Percentiles rank a stretch among this genome's conserved stretches.
These are phyloP conservation scores for Maniola jurtina DNA, from an alignment of 1,140 invertebrate species.

Conservation along the genomic window DNA sequence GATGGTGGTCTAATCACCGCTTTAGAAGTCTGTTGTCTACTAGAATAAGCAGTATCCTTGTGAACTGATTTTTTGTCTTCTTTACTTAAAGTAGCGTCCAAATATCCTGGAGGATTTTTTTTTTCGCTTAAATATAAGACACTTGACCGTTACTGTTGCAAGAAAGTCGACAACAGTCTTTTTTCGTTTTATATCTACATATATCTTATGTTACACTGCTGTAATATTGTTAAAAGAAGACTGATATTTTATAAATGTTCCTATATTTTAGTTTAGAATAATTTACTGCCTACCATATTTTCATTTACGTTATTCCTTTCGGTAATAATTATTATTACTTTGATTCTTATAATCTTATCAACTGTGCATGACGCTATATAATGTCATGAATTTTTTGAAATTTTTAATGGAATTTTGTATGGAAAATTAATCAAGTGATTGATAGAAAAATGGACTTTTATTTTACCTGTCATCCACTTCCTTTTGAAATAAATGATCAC, in stretches of 20 bases:
- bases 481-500: background rate
- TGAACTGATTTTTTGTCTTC: constrained; percentile 34
- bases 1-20: constrained; percentile 71
- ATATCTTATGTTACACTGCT: constrained; percentile 71
- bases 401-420: constrained; percentile 77
- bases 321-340: constrained; percentile 65
- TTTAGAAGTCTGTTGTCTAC: constrained; percentile 73
- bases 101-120: constrained; percentile 33
- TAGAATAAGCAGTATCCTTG: constrained; percentile 49
- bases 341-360: constrained; percentile 72
- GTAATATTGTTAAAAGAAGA: constrained; percentile 74
- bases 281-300: constrained; percentile 69
- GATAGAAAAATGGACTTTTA: constrained; percentile 65
- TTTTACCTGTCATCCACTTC: constrained; percentile 33
- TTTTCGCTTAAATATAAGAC: constrained; percentile 23
- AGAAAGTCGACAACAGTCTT: constrained; percentile 32
- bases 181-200: constrained; percentile 60
- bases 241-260: constrained; percentile 78
- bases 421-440: constrained; percentile 75
- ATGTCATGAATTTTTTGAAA: constrained; percentile 75
- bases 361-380: constrained; percentile 76
- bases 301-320: constrained; percentile 66
- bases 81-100: constrained; percentile 42
- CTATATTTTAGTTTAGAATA: constrained; percentile 79
- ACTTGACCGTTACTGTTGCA: constrained; percentile 28